Conservation (phyloP, 2,888 invertebrate species). For the Protophormia terraenovae region DNA sequence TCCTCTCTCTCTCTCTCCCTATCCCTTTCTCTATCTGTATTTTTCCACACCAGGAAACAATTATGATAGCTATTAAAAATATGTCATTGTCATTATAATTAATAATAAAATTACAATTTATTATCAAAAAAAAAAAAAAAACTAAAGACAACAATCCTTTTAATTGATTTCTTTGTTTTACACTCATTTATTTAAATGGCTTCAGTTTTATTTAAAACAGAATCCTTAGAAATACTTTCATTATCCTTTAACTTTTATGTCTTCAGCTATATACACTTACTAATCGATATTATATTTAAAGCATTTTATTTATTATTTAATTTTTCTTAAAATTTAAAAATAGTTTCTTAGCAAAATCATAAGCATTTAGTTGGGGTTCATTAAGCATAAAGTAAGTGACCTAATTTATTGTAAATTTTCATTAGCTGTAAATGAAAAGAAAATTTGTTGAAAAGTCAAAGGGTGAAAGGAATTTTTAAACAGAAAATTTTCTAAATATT, state of each 20-base stretch:
- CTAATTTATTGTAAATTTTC: constrained; percentile 40
- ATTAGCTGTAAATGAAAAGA: not conserved
- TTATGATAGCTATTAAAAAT: not conserved
- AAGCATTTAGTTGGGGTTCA: constrained; percentile 27
- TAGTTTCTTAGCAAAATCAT: constrained; percentile 9
- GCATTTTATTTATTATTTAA: not conserved
- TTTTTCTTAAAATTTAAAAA: constrained; percentile 10
- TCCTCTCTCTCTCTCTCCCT: no score
- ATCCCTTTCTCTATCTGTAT: no score
- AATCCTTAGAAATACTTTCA: not conserved
- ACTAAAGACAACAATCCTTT: no score
- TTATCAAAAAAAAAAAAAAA: not conserved
- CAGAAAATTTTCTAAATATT: no score
- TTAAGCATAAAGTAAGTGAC: constrained; percentile 48
- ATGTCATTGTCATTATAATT: not conserved
- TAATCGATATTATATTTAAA: not conserved
- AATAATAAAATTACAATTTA: not conserved
- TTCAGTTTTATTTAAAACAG: not conserved
- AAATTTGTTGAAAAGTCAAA: not conserved
- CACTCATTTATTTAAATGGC: not conserved
- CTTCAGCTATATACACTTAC: no score
- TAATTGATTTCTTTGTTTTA: not conserved
- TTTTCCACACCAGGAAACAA: not conserved
- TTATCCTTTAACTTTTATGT: not conserved
- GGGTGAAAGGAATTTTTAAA: not conserved